These are phyloP conservation scores for Chelonia mydas DNA, from an alignment of 2,797 vertebrate genomes.

Conservation along the genomic window DNA sequence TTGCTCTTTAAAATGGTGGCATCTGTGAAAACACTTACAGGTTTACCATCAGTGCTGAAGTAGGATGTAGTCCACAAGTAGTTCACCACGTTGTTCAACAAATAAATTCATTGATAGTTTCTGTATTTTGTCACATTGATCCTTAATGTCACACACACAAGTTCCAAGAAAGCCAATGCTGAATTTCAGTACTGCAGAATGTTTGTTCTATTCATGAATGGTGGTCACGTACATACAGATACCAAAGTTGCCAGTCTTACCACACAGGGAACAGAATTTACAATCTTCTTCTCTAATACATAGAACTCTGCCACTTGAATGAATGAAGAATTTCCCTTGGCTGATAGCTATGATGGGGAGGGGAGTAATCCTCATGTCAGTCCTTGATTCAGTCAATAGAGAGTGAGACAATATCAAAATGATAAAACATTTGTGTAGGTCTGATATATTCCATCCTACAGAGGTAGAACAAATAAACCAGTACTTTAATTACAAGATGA, in stretches of 20 bases:
- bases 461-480: not conserved
- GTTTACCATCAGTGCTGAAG: conserved; percentile 1
- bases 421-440: not conserved
- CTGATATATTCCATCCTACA: not conserved
- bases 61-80: conserved; percentile 18
- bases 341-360: not conserved
- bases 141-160: conserved; percentile 18
- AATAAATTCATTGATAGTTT: not conserved
- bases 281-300: not conserved
- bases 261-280: not conserved
- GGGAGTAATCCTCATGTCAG: not conserved
- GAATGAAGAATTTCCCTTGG: not conserved
- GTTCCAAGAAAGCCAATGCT: not conserved
- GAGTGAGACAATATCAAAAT: not conserved
- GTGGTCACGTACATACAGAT: not conserved
- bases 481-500: not conserved
- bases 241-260: not conserved
- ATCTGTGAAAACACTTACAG: conserved; percentile 7
- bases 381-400: not conserved
- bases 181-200: not conserved
- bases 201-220: not conserved
- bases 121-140: not conserved
- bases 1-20: conserved; percentile 49
- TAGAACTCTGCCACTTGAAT: not conserved
- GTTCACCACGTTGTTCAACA: not conserved